phyloP scores from a whole-genome alignment of 2,113 vertebrate species.

The Microtus ochrogaster region DNA sequence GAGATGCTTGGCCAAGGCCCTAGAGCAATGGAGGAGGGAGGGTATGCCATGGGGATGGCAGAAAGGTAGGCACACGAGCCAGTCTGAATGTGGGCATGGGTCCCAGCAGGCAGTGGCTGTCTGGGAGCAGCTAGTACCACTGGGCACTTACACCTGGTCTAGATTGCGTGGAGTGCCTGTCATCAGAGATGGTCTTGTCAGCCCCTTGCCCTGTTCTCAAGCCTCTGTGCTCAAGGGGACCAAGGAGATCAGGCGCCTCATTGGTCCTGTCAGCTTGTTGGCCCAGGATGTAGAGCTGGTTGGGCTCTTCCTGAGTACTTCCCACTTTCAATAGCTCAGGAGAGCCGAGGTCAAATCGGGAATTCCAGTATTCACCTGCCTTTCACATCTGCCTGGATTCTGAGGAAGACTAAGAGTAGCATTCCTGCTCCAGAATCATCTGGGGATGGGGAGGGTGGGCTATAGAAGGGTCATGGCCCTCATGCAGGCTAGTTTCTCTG shows the following conservation, averaged over 20 bases:
- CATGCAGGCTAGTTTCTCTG: not conserved
- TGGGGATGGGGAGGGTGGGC: not conserved
- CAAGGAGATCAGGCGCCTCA: not conserved
- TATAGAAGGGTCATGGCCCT: not conserved
- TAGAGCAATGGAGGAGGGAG: not conserved
- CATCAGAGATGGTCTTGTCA: not conserved
- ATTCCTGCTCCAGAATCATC: not conserved
- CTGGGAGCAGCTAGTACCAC: not conserved
- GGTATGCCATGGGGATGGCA: not conserved
- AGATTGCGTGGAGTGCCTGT: no score
- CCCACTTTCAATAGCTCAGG: not conserved
- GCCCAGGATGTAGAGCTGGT: not conserved
- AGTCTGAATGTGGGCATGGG: not conserved
- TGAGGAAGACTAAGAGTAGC: not conserved
- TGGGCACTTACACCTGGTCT: not conserved
- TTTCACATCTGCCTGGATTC: not conserved
- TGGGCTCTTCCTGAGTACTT: not conserved
- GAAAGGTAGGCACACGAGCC: not conserved
- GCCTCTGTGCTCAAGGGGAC: not conserved
- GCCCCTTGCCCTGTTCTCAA: not conserved
- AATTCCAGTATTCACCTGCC: not conserved
- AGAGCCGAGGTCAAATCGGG: not conserved
- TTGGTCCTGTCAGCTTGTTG: not conserved
- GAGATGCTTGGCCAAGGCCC: not conserved
- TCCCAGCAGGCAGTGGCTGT: not conserved